Base-by-base conservation (phyloP, 2,888 invertebrate species). In the Clistopyga incitator region DNA sequence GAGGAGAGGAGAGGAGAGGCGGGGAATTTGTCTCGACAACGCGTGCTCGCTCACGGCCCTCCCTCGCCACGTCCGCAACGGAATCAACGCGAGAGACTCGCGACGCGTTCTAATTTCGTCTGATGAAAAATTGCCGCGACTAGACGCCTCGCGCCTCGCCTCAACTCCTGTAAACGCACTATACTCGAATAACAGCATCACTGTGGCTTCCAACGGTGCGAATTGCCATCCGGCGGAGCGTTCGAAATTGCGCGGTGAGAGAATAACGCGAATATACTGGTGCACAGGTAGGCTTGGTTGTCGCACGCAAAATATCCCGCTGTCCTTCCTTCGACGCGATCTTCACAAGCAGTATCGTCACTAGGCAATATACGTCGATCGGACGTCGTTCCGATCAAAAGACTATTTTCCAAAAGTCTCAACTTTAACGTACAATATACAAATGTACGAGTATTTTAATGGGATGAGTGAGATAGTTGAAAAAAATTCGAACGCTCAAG, bases 61-160 rank as follows among this genome's bases (percentile, higher is more conserved):
- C 87, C 87, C 82, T 87, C 87, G 56, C 81, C 85, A 29, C 56
- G 64, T 50, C 29, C 61, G 38, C 64, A 74, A 34, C 34, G 20
- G 68, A 68, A 75, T 68, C 76, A 68, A 70, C 34, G 82, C 59
- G 45, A n/a, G 64, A 70, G 80, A 80, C 68, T 45, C 70, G 71
- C 74, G 77, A 82, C 80, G 84, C 81, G 85, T 84, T 86, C 86
- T 86, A 86, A 84, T 79, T 86, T 85, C 77, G 84, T 80, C 82
- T 13, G 77, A 83, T 84, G 84, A 85, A 86, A 86, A 86, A 86
- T 86, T 80, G 78, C 65, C 81, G 45, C 76, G 84, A 71, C 84
- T 84, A 84, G 84, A 84, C 84, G 52, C 61, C 4, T 61, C 76
- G 52, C 59, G 65, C 20, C 61, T 38, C 59, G 59, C 15, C 45